Evolutionary conservation across 2,797 vertebrate species (phyloP).

Genomic region (Muscicapa striata): DNA sequence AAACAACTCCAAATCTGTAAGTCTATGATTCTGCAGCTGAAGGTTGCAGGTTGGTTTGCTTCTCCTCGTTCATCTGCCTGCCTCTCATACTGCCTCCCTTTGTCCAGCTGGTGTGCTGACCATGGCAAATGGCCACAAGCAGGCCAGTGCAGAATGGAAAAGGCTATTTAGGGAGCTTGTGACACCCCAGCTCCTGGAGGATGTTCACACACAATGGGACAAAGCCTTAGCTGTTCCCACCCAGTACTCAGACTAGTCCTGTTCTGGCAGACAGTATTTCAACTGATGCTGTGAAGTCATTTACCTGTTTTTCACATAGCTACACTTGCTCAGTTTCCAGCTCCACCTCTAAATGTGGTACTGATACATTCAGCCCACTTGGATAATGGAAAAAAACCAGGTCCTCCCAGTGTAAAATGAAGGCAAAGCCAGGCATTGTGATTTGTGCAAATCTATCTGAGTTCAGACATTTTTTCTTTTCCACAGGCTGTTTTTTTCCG

Average conservation of each 20-base stretch:
- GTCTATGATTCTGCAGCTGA: background rate
- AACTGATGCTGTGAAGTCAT: background rate
- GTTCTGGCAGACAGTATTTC: background rate
- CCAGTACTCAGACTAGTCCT: fast-evolving
- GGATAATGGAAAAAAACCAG: background rate
- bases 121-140: fast-evolving
- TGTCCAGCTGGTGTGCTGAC: background rate
- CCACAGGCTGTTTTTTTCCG: background rate
- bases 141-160: background rate
- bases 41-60: background rate
- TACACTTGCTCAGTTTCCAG: background rate
- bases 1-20: background rate
- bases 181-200: background rate
- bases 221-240: background rate
- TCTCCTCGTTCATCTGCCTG: background rate
- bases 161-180: background rate
- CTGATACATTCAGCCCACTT: background rate
- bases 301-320: background rate
- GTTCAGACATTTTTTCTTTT: background rate
- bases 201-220: background rate
- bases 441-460: background rate
- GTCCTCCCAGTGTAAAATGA: background rate
- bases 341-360: background rate
- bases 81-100: background rate
- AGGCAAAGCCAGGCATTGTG: background rate